Percentiles rank a stretch among this genome's conserved stretches.
Conservation (phyloP, 2,113 vertebrate genomes). For the Colaptes auratus region DNA sequence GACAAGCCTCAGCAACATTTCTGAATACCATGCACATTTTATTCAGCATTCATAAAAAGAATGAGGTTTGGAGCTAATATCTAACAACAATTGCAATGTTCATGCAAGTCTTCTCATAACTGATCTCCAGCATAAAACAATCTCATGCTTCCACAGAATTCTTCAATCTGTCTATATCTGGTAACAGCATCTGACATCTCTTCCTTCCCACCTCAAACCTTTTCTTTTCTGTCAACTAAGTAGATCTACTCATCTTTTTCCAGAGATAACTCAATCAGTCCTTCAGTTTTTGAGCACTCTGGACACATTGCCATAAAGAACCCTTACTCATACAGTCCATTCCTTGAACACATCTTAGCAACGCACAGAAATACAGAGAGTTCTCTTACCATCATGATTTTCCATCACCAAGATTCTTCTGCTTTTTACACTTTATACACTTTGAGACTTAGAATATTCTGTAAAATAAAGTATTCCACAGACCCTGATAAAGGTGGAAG, state of each 20-base stretch:
- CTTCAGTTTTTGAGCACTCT: neutral
- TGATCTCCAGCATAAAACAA: neutral
- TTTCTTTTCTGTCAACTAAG: neutral
- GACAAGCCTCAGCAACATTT: neutral
- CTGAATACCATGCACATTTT: neutral
- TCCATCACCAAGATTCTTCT: neutral
- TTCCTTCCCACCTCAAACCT: neutral
- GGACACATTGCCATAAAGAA: neutral
- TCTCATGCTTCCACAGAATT: neutral
- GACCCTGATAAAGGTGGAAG: neutral
- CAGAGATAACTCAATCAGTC: neutral
- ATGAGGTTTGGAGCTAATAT: neutral
- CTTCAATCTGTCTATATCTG: neutral
- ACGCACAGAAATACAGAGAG: neutral
- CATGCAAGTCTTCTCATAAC: neutral
- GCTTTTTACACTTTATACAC: neutral
- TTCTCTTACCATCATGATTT: neutral
- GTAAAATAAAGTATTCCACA: neutral
- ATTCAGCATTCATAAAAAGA: neutral
- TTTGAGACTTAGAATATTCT: neutral
- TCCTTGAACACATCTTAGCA: neutral
- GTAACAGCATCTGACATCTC: neutral
- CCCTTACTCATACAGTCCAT: neutral
- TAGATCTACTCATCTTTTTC: neutral
- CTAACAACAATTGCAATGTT: neutral